These are phyloP conservation scores for Glaucopsyche alexis DNA, from an alignment of 2,888 invertebrate genomes.

Conservation along the genomic window DNA sequence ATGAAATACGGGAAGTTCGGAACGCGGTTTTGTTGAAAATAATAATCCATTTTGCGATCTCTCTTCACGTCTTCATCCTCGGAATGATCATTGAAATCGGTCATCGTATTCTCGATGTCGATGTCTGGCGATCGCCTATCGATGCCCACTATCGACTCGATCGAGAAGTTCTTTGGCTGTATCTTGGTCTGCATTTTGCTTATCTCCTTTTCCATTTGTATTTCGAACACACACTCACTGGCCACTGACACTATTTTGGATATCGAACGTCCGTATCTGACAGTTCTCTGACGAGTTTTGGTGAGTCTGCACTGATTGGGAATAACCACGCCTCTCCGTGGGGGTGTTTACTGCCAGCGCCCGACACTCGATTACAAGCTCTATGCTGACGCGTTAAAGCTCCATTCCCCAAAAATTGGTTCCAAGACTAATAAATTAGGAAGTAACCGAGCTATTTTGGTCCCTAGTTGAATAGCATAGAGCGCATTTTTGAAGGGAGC, in stretches of 20 bases:
- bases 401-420: not conserved
- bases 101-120: constrained; percentile 69
- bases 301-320: constrained; percentile 37
- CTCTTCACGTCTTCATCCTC: constrained; percentile 69
- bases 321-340: constrained; percentile 44
- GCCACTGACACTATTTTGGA: constrained; percentile 43
- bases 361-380: constrained; percentile 28
- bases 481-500: constrained; percentile 25
- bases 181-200: constrained; percentile 69
- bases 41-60: constrained; percentile 68
- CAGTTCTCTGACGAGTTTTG: constrained; percentile 41
- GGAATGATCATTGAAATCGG: constrained; percentile 61
- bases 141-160: constrained; percentile 81
- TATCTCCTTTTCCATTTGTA: constrained; percentile 67
- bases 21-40: constrained; percentile 68
- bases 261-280: constrained; percentile 43
- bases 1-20: constrained; percentile 74
- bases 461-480: constrained; percentile 14
- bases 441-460: constrained; percentile 8
- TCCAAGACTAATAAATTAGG: constrained; percentile 21
- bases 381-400: not conserved
- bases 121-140: constrained; percentile 69
- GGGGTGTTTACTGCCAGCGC: constrained; percentile 36
- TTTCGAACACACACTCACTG: constrained; percentile 41
- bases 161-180: constrained; percentile 82